phyloP scores from a whole-genome alignment of 2,797 vertebrate species.

The Sus cebifrons region DNA sequence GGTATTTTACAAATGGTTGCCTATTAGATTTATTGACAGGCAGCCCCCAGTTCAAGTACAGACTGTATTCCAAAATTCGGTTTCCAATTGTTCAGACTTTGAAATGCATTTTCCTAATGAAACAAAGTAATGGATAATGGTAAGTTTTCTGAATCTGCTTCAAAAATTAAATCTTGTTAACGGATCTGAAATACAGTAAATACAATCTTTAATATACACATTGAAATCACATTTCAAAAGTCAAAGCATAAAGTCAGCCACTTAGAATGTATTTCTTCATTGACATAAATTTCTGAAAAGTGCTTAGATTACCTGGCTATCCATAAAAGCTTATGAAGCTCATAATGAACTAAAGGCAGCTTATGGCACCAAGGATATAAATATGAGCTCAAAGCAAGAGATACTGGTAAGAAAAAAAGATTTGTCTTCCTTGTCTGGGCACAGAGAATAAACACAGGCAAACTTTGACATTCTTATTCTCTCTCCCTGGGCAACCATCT shows the following conservation, averaged over 20 bases:
- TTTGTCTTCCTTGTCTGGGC: conserved; percentile 41
- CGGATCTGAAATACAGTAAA: conserved; percentile 33
- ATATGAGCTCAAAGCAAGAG: conserved; percentile 36
- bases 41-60: not conserved
- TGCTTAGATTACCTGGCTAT: not conserved
- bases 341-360: not conserved
- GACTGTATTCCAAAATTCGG: conserved; percentile 25
- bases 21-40: conserved; percentile 32
- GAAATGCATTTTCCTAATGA: conserved; percentile 41
- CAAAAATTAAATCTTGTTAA: conserved; percentile 60
- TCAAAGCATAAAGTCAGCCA: not conserved
- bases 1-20: not conserved
- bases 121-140: conserved; percentile 7
- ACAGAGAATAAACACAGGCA: not conserved
- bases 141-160: not conserved
- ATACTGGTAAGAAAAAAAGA: conserved; percentile 18
- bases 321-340: not conserved
- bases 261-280: conserved; percentile 22
- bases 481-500: not conserved
- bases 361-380: not conserved
- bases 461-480: not conserved
- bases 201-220: conserved; percentile 6
- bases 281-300: conserved; percentile 47
- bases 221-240: conserved; percentile 66
- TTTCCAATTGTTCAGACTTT: conserved; percentile 17